Percentiles rank a stretch among this genome's conserved stretches.
Conservation (phyloP, 1,140 invertebrate genomes). For the Megathymus violae region DNA sequence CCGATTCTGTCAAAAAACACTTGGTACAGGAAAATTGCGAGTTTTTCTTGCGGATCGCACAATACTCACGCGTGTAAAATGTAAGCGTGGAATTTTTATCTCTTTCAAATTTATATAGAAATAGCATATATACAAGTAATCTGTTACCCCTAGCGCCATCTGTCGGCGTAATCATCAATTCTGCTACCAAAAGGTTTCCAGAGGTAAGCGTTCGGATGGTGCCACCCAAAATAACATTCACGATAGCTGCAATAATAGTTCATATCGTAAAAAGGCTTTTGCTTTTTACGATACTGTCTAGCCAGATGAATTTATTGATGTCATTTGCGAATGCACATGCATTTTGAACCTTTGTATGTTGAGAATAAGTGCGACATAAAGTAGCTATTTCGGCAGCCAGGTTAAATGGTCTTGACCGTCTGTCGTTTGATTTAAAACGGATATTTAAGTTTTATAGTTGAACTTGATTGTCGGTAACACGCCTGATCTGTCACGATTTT, state of each 20-base stretch:
- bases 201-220: neutral
- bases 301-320: conserved; percentile 52
- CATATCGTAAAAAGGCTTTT: conserved; percentile 50
- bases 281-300: conserved; percentile 59
- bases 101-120: too few relatives aligned
- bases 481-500: conserved; percentile 3
- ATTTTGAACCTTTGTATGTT: conserved; percentile 25
- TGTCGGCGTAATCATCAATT: neutral
- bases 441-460: conserved; percentile 28
- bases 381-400: conserved; percentile 21
- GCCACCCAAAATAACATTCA: conserved; percentile 32
- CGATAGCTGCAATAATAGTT: conserved; percentile 50
- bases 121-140: too few relatives aligned
- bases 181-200: neutral
- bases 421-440: conserved; percentile 14
- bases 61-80: too few relatives aligned
- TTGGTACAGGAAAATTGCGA: too few relatives aligned
- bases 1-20: too few relatives aligned
- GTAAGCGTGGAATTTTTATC: too few relatives aligned
- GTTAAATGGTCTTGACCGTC: conserved; percentile 7
- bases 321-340: conserved; percentile 28
- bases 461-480: conserved; percentile 18
- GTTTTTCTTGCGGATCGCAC: too few relatives aligned
- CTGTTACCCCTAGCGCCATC: neutral
- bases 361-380: conserved; percentile 17